These are phyloP conservation scores for Liposcelis brunnea DNA, from an alignment of 2,888 invertebrate species.

Conservation along the genomic window DNA sequence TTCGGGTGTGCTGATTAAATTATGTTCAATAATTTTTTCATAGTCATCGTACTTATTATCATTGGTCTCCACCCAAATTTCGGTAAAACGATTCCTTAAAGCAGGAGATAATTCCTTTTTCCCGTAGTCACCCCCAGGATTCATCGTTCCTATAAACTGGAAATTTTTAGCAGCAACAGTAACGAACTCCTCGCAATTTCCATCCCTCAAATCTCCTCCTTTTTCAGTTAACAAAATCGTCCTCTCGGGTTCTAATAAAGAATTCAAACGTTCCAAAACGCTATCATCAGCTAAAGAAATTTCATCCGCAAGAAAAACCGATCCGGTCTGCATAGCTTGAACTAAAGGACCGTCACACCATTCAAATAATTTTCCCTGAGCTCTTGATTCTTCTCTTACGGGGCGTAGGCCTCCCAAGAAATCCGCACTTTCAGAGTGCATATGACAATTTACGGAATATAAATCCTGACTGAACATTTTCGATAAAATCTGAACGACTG, in stretches of 20 bases:
- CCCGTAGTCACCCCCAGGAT: constrained; percentile 98
- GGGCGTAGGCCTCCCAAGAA: constrained; percentile 92
- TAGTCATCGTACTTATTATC: constrained; percentile 48
- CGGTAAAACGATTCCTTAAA: constrained; percentile 90
- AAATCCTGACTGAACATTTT: constrained; percentile 46
- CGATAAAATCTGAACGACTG: constrained; percentile 79
- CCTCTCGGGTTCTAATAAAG: constrained; percentile 86
- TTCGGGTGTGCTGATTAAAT: constrained; percentile 40
- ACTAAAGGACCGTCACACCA: constrained; percentile 97
- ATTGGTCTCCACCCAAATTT: constrained; percentile 82
- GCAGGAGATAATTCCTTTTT: constrained; percentile 98
- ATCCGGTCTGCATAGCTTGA: constrained; percentile 72
- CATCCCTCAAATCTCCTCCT: constrained; percentile 32
- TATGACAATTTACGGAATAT: constrained; percentile 86
- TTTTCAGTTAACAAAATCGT: constrained; percentile 83
- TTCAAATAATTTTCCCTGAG: constrained; percentile 56
- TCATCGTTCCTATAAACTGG: constrained; percentile 95
- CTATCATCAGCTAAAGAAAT: constrained; percentile 98
- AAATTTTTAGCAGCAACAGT: constrained; percentile 55
- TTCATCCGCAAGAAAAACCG: constrained; percentile 90
- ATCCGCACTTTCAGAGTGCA: constrained; percentile 97
- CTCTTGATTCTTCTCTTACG: constrained; percentile 41
- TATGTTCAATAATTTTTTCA: constrained; percentile 61
- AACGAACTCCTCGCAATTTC: constrained; percentile 29
- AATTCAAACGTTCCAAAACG: constrained; percentile 92